Evolutionary conservation across 2,888 invertebrate species (phyloP).

Genomic region (Geophilus truncorum): DNA sequence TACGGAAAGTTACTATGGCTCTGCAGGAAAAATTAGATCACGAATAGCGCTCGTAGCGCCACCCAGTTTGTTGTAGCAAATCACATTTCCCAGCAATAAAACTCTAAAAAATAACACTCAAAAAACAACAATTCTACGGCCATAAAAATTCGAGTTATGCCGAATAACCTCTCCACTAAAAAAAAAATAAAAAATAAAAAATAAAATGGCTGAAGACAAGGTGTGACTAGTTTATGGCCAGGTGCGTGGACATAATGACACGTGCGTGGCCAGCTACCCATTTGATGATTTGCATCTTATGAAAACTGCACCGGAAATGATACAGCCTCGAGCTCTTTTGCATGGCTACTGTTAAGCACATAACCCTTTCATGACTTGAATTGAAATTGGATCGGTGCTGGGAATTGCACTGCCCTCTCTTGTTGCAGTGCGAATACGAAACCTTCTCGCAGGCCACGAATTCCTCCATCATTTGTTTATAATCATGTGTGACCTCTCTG

Average conservation of each 20-base stretch:
- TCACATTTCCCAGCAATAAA: too few relatives aligned
- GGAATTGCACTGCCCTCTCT: not conserved
- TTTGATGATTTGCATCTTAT: conserved; percentile 18
- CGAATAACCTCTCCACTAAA: too few relatives aligned
- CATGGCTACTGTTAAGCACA: not conserved
- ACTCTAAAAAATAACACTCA: too few relatives aligned
- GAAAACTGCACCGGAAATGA: conserved; percentile 6
- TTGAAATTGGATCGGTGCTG: not conserved
- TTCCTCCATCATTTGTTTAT: not conserved
- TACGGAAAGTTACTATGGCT: too few relatives aligned
- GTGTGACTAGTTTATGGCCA: conserved; percentile 5
- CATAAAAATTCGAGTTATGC: too few relatives aligned
- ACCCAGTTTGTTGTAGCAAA: too few relatives aligned
- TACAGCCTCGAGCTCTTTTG: not conserved
- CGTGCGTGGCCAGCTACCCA: conserved; percentile 3
- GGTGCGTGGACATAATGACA: conserved; percentile 15
- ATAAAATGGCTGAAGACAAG: not conserved
- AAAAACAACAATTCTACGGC: too few relatives aligned
- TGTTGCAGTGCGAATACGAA: not conserved
- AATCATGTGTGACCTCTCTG: not conserved
- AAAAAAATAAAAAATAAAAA: too few relatives aligned
- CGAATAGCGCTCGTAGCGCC: too few relatives aligned
- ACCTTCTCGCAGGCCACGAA: not conserved
- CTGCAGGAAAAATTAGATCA: too few relatives aligned
- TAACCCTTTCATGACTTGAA: conserved; percentile 11